Conservation (phyloP, 2,888 invertebrate species). For the Leptopilina syphax region DNA sequence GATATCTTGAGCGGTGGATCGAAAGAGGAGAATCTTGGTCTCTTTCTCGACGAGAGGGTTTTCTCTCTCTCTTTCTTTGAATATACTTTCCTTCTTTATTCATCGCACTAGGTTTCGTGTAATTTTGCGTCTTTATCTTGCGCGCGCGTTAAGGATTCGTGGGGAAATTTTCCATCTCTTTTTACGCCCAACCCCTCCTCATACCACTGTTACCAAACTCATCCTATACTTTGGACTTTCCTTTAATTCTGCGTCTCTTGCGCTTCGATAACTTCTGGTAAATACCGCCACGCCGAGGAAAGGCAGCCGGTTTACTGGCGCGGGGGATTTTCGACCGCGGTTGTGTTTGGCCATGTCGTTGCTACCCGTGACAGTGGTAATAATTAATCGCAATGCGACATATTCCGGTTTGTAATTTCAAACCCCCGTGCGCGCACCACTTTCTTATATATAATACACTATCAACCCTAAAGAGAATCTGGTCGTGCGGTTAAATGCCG, state of each 20-base stretch:
- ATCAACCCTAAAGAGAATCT: slow-evolving; percentile 31
- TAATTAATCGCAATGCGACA: slow-evolving; percentile 61
- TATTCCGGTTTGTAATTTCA: slow-evolving; percentile 49
- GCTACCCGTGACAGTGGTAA: slow-evolving; percentile 51
- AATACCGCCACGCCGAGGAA: slow-evolving; percentile 63
- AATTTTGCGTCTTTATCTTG: slow-evolving; percentile 43
- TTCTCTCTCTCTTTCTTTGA: neutral
- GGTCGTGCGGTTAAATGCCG: slow-evolving; percentile 47
- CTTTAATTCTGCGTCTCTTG: slow-evolving; percentile 67
- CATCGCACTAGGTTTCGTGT: neutral
- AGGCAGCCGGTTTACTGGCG: slow-evolving; percentile 56
- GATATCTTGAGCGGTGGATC: slow-evolving; percentile 72
- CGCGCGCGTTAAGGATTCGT: slow-evolving; percentile 28
- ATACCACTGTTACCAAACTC: slow-evolving; percentile 47
- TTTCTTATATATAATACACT: neutral
- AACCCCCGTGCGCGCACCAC: slow-evolving; percentile 8
- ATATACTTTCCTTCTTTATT: neutral
- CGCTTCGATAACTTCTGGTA: slow-evolving; percentile 68
- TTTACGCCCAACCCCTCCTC: neutral
- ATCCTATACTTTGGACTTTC: slow-evolving; percentile 58
- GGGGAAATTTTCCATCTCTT: slow-evolving; percentile 40
- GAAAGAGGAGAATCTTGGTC: slow-evolving; percentile 63
- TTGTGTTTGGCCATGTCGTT: slow-evolving; percentile 33
- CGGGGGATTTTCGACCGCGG: slow-evolving; percentile 52
- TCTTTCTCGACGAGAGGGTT: neutral